These are phyloP conservation scores for Halisarca cf. caerulea DNA, from an alignment of 37 sponge, comb jelly and placozoan species.

Conservation along the genomic window DNA sequence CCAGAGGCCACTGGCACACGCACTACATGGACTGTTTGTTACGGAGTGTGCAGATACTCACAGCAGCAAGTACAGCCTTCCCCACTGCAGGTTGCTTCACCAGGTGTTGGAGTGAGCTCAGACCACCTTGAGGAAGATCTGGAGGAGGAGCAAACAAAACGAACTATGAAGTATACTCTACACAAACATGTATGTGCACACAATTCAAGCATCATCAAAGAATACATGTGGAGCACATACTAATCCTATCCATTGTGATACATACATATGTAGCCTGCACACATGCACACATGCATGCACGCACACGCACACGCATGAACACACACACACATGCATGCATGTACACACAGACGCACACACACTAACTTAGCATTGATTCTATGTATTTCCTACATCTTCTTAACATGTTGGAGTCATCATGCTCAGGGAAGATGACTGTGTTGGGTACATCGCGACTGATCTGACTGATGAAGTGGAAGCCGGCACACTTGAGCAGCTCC, in stretches of 20 bases:
- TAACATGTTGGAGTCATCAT: constrained; percentile 83
- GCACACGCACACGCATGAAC: not conserved
- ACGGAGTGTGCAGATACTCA: no score
- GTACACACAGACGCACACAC: not conserved
- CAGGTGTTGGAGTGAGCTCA: constrained; percentile 54
- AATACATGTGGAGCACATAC: not conserved
- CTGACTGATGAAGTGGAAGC: constrained; percentile 76
- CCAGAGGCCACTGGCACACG: no score
- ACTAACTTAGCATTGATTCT: constrained; percentile 68
- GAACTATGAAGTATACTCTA: no score
- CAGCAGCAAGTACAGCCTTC: constrained; percentile 37
- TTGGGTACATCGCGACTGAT: constrained; percentile 70
- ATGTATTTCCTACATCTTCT: constrained; percentile 57
- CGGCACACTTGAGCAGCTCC: constrained; percentile 71
- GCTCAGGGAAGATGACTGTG: constrained; percentile 86
- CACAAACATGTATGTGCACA: no score
- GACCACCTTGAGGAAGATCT: constrained; percentile 59
- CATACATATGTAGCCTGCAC: no score
- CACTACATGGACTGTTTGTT: no score
- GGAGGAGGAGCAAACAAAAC: constrained; percentile 12
- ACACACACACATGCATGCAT: not conserved
- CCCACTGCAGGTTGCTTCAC: constrained; percentile 49
- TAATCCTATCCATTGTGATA: not conserved
- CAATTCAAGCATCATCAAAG: no score
- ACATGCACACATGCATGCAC: not conserved